Evolutionary conservation across 2,888 invertebrate genomes (phyloP), one percentile per base, ranked within the genome.

Genomic region (Ischnus inquisitorius): DNA sequence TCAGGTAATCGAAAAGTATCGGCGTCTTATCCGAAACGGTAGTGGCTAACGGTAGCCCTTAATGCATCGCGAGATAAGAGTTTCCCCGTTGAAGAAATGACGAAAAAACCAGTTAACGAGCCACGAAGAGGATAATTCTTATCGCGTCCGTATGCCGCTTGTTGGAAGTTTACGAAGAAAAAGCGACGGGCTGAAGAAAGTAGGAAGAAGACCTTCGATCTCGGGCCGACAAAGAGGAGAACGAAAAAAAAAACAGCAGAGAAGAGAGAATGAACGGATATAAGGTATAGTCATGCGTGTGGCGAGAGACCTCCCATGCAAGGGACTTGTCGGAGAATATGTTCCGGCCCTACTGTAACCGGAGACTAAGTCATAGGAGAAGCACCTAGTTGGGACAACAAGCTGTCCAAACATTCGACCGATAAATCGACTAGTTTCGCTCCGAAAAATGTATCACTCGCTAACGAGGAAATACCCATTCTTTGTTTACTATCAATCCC

Each of bases 361-460:
- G 76, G 87, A 84, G 77, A 79, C 83, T 74, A 69, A 65, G 68
- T 62, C 16, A 41, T 51, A 28, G 68, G 68, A 84, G 64, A 65
- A 82, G 82, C 79, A 72, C 68, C 74, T 76, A 22, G 64, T 39
- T 48, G 77, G 68, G 74, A 81, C 82, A 76, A 74, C 86, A 87
- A 88, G 88, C 88, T 91, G 91, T 91, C 90, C 76, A 91, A 91
- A 91, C 89, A 90, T 68, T 67, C 39, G 62, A 78, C 83, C 87
- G 87, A 90, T 90, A 87, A 89, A 88, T 69, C 10, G 57, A 57
- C 57, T 57, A 12, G 46, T 57, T 57, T 25, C 22, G 68, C 68
- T 12, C n/a, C 72, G n/a, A 16, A 67, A 14, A 76, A 51, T 64
- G n/a, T 67, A 46, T 67, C 46, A 22, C 43, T 25, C 43, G 1